phyloP scores from a whole-genome alignment of 2,888 invertebrate genomes.

The Mactromeris polynyma region DNA sequence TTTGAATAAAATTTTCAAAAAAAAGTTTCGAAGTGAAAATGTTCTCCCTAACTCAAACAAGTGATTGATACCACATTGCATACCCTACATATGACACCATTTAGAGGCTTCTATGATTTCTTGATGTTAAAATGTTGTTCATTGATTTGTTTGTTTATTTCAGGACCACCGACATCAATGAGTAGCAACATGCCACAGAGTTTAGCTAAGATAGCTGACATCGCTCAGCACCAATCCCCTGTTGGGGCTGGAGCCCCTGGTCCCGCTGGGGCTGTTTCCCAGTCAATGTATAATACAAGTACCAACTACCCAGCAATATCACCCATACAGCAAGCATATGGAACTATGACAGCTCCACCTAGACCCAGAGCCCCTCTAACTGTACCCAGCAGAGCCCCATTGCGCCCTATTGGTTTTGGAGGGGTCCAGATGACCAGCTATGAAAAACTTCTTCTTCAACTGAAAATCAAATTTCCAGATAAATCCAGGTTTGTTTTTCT shows the following conservation, averaged over 20 bases:
- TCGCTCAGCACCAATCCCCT: background rate
- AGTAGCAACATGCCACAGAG: background rate
- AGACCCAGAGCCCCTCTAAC: conserved; percentile 45
- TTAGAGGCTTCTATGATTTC: too few relatives aligned
- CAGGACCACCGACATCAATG: conserved; percentile 29
- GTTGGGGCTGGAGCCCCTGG: background rate
- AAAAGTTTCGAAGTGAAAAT: too few relatives aligned
- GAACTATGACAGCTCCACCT: background rate
- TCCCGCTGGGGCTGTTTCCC: background rate
- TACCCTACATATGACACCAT: too few relatives aligned
- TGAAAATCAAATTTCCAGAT: conserved; percentile 72
- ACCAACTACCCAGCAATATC: background rate
- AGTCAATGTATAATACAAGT: background rate
- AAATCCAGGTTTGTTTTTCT: conserved; percentile 70
- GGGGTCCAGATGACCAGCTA: conserved; percentile 70
- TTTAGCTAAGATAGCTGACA: background rate
- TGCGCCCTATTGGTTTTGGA: conserved; percentile 32
- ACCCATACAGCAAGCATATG: background rate
- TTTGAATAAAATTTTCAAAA: too few relatives aligned
- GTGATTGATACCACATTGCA: too few relatives aligned
- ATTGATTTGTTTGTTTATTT: background rate
- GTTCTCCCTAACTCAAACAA: too few relatives aligned
- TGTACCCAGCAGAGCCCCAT: conserved; percentile 32
- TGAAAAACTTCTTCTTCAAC: conserved; percentile 73
- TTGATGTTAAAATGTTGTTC: background rate